Conservation (phyloP, 2,113 vertebrate genomes). For the Sinocyclocheilus rhinocerous region DNA sequence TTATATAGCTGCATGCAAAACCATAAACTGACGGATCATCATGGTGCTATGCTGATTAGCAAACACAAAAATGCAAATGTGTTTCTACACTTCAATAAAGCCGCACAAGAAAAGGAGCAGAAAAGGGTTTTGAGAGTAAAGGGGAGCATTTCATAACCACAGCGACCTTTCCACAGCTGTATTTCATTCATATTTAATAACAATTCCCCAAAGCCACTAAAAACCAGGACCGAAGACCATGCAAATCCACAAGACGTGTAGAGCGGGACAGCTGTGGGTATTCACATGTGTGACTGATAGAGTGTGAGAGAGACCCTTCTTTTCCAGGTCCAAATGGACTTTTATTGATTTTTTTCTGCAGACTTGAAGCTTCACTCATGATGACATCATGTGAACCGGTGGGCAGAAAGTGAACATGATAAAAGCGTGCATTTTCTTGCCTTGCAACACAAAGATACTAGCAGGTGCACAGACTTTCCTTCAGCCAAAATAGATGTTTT, state of each 20-base stretch:
- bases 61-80: conserved; percentile 18
- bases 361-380: conserved; percentile 15
- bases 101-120: neutral
- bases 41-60: neutral
- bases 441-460: no score
- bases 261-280: conserved; percentile 1
- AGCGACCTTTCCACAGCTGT: conserved; percentile 51
- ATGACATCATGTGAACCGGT: conserved; percentile 7
- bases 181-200: conserved; percentile 61
- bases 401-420: neutral
- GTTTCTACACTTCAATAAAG: neutral
- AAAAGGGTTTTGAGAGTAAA: neutral
- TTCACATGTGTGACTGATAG: conserved; percentile 78
- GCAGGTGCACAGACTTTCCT: no score
- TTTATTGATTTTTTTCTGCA: conserved; percentile 47
- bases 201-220: conserved; percentile 38
- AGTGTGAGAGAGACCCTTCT: conserved; percentile 60
- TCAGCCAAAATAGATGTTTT: no score
- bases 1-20: neutral
- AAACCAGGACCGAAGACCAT: neutral
- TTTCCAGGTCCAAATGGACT: conserved; percentile 26
- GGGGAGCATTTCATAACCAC: conserved; percentile 1
- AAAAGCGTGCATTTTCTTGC: neutral
- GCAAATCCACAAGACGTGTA: conserved; percentile 13
- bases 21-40: neutral